Evolutionary conservation across 2,113 vertebrate genomes (phyloP), one percentile per base, ranked within the genome.

Genomic region (Pachyramphus minor): DNA sequence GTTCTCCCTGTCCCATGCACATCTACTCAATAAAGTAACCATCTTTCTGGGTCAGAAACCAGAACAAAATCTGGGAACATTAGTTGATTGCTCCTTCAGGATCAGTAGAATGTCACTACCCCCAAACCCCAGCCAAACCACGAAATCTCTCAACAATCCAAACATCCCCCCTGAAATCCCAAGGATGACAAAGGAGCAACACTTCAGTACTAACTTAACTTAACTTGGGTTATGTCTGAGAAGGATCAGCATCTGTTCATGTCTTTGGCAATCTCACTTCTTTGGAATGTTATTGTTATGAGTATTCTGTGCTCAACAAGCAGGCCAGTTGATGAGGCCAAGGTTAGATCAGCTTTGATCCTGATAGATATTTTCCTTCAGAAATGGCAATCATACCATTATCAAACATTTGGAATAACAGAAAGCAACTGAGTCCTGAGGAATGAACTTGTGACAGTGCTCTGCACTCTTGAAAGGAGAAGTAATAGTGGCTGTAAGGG

Each of bases 121-220:
- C 22, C 6, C 3, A 2, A 69, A 42, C 10, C 5, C 16, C 19
- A 67, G 27, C 7, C 74, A 81, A 87, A 37, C 12, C 27, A 41
- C 30, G 33, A 49, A 42, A 18, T 5, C 23, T 55, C 66, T 7
- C 20, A 24, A 5, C 3, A 35, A 56, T 10, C 21, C 33, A 63
- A 67, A 16, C 7, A 7, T 39, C 5, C 41, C 4, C 14, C 19
- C 2, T 1, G 24, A 78, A 15, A 5, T 2, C 22, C 20, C 3
- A 69, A 73, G 55, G 31, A 39, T 14, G 55, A 77, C 13, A 53
- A 41, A 77, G 42, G 9, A 84, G 20, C 41, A 77, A 31, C 37
- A 73, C 52, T 84, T 73, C 50, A 62, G 49, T 62, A n/a, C 7
- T 27, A 60, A 8, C 39, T 42, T 27, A 60, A 8, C 39, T 42